Conservation (phyloP, 2,888 invertebrate genomes). For the Cerceris ruficornis region DNA sequence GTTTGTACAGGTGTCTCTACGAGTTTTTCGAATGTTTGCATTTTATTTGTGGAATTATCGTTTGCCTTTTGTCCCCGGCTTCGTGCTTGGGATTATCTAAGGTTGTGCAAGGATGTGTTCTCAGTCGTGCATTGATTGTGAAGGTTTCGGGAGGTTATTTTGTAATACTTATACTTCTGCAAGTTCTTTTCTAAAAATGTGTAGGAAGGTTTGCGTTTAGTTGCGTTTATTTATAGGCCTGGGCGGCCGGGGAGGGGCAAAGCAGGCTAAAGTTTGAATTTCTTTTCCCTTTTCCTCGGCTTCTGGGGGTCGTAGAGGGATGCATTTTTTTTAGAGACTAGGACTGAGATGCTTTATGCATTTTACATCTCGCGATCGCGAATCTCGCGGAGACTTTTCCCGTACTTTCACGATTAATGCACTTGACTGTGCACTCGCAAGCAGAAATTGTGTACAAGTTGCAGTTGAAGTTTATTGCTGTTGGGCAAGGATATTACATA, state of each 20-base stretch:
- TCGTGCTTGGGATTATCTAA: background rate
- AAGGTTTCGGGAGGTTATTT: no score
- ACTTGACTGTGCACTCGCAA: no score
- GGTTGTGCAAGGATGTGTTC: no score
- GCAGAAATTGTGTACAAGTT: constrained; percentile 22
- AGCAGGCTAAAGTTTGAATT: no score
- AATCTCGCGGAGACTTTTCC: constrained; percentile 30
- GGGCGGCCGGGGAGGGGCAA: no score
- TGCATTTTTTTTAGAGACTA: no score
- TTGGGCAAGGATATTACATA: constrained; percentile 33
- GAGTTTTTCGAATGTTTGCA: constrained; percentile 4
- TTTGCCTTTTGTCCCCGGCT: background rate
- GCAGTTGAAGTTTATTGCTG: constrained; percentile 27
- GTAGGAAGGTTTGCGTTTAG: constrained; percentile 10
- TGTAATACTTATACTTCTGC: no score
- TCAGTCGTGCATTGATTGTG: no score
- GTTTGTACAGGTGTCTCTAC: constrained; percentile 34
- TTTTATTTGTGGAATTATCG: background rate
- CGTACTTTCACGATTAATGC: constrained; percentile 52
- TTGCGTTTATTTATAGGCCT: no score
- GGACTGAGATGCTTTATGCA: constrained; percentile 42
- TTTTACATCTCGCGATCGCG: constrained; percentile 26
- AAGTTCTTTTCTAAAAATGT: no score
- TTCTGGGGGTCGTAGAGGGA: no score
- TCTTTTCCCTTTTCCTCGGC: no score